phyloP scores from a whole-genome alignment of 2,113 vertebrate genomes.

The Ochotona princeps region DNA sequence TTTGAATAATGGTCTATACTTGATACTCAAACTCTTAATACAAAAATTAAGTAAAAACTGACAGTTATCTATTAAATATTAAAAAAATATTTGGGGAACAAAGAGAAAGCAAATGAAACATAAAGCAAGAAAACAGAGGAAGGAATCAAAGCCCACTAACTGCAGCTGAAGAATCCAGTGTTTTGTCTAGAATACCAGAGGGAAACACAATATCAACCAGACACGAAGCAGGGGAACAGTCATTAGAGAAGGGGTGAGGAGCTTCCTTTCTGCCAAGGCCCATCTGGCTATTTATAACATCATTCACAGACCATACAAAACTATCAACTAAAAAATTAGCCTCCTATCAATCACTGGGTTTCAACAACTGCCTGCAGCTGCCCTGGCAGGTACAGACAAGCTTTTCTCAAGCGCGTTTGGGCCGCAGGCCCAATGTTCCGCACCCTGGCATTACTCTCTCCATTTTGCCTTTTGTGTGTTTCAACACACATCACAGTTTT shows the following conservation, averaged over 20 bases:
- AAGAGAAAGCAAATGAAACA: not conserved
- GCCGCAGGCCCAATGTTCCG: too few species aligned
- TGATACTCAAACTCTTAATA: not conserved
- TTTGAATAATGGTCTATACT: not conserved
- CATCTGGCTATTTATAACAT: too few species aligned
- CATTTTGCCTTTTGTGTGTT: not conserved
- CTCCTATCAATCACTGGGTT: too few species aligned
- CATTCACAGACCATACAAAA: too few species aligned
- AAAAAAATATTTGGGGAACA: not conserved
- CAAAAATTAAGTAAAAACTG: not conserved
- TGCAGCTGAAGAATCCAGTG: not conserved
- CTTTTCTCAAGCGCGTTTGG: too few species aligned
- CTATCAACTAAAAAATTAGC: too few species aligned
- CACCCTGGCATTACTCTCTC: not conserved
- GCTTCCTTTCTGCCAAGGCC: too few species aligned
- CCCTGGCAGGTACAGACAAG: too few species aligned
- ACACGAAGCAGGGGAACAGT: not conserved
- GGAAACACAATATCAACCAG: not conserved
- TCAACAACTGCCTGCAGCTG: too few species aligned
- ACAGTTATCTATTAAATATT: not conserved
- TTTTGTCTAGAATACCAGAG: not conserved
- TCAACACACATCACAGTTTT: not conserved
- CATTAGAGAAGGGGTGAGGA: too few species aligned
- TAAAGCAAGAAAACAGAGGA: not conserved
- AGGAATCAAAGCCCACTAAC: not conserved